Conservation (phyloP, 2,113 vertebrate genomes). For the Lagopus muta region DNA sequence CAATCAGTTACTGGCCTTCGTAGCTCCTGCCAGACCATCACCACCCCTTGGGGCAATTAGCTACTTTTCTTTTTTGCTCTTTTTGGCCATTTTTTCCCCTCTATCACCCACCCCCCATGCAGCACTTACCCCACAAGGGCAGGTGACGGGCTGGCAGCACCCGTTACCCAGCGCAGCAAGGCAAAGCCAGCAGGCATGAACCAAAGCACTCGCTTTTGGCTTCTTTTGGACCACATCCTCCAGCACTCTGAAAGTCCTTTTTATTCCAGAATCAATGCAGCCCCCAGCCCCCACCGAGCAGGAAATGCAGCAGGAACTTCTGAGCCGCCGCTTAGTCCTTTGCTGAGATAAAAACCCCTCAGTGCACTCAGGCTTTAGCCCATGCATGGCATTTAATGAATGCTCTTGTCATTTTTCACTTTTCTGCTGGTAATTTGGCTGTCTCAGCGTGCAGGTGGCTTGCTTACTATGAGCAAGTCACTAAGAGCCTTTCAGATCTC, state of each 20-base stretch:
- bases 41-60: background rate
- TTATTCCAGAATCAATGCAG: slow-evolving; percentile 60
- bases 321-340: slow-evolving; percentile 7
- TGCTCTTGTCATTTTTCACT: slow-evolving; percentile 70
- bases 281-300: slow-evolving; percentile 33
- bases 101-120: background rate
- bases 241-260: slow-evolving; percentile 59
- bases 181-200: background rate
- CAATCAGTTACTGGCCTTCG: background rate
- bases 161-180: background rate
- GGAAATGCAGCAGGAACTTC: slow-evolving; percentile 67
- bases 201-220: background rate
- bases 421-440: slow-evolving; percentile 69
- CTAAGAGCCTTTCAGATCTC: slow-evolving; percentile 67
- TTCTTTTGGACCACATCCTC: slow-evolving; percentile 9
- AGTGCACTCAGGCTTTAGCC: slow-evolving; percentile 43
- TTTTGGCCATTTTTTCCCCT: background rate
- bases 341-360: slow-evolving; percentile 67
- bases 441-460: slow-evolving; percentile 62
- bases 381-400: slow-evolving; percentile 65
- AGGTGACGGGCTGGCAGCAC: background rate
- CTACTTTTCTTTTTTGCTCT: too few relatives aligned
- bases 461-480: slow-evolving; percentile 50
- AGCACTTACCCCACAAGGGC: background rate
- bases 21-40: background rate